Evolutionary conservation across 53 echinoderm and acorn worm species (phyloP), one percentile per base, ranked within the genome.

Genomic region (Astropecten irregularis): DNA sequence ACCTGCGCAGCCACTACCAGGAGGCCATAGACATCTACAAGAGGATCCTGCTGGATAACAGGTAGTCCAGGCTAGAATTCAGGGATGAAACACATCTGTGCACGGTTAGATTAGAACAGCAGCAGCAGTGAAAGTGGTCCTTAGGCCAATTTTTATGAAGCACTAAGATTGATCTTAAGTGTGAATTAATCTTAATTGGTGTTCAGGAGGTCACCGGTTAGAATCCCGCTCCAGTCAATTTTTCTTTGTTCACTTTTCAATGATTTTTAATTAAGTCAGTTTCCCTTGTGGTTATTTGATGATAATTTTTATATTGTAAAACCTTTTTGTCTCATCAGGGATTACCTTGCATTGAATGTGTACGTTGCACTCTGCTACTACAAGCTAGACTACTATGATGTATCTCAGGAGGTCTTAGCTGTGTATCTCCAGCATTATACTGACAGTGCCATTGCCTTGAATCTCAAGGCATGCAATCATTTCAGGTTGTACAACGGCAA

Each of bases 11-110:
- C 46, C 96, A 96, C 89, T 96, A 96, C 67, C 96, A 96, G 62
- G 96, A 96, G 71, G 96, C 96, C 56, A 96, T 96, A 35, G 96
- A 96, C 55, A 96, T 96, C 82, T 96, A 96, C 89, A 96, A 96
- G 77, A 87, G 96, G 84, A 96, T 96, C 70, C 81, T 96, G 71
- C 89, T 96, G 27, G 96, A 96, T 60, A 96, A 96, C 77, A 91
- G 96, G 96, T 95, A 54, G 22, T 40, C 26, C 54, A 62, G 55
- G 58, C 70, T 70, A 68, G 51, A 19, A 54, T n/a, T 5, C 25
- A 28, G 33, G 20, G 46, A 21, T 23, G 26, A 16, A 40, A 70
- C 23, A 18, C 19, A 40, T 15, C 20, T 15, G 11, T 22, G 1
- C n/a, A 38, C 11, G 28, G 18, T 33, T 40, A 15, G 0, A n/a